Evolutionary conservation across 1,140 invertebrate genomes (phyloP), one percentile per base, ranked within the genome.

Genomic region (Geopemphigus sp.): DNA sequence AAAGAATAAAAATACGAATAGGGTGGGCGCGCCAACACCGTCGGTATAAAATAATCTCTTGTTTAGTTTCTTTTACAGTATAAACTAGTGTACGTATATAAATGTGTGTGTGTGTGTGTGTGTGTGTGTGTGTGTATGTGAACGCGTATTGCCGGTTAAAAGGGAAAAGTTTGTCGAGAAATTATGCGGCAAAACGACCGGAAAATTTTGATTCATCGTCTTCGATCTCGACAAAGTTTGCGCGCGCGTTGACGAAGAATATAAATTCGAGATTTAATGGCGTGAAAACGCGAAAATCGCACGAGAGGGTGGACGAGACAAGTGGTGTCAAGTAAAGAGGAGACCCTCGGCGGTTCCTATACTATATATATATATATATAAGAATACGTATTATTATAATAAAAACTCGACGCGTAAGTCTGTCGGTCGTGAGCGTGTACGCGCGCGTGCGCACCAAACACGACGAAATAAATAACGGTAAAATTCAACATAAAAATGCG

Each of bases 231-330:
- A 22, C n/a, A 68, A 68, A 47, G 66, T 68, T 68, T 68, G 39
- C 14, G 24, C n/a, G 74, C 53, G 72, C 56, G 57, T 26, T n/a
- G 29, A 61, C n/a, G 57, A 26, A 47, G 74, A 61, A 63, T 61
- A 78, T 78, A 78, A 78, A 78, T 78, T 61, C 57, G 32, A 50
- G n/a, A 29, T 63, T 76, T 78, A 78, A 78, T 78, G 74, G 74
- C 12, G 47, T 57, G 74, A 63, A 78, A 78, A 78, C 45, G 10
- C 2, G 19, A 47, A 68, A 68, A 22, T 17, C 12, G 12, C 66
- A 5, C 22, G 63, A 64, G 63, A 66, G 63, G 63, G 29, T n/a
- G 63, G 3, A 19, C 29, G 5, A 19, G 26, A 26, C 12, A 24
- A 12, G 47, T 39, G 26, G n/a, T 24, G 26, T 17, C 17, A 19